Evolutionary conservation across 2,797 vertebrate species (phyloP), one percentile per base, ranked within the genome.

Genomic region (Labroides dimidiatus): DNA sequence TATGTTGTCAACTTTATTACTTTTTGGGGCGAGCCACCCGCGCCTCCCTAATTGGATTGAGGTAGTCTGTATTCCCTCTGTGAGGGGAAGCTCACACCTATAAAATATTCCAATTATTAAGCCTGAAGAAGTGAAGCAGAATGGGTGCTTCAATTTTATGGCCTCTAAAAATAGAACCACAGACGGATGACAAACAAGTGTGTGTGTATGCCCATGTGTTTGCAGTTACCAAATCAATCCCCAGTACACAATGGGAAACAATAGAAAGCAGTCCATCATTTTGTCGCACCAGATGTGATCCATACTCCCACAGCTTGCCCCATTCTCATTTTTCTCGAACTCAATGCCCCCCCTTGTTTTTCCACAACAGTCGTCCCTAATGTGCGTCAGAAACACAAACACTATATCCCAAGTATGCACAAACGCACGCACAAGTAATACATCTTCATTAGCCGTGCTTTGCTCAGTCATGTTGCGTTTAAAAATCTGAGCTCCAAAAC

Each of bases 1-100:
- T 85, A 80, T 70, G 79, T 79, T 82, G 74, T 86, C 79, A 77
- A 78, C 86, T 84, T 89, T 86, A 87, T 89, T 87, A 87, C 64
- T 85, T 89, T 88, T 79, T 77, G 49, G 60, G 59, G 48, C 4
- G 66, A 61, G 61, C 69, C 78, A 45, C 52, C 20, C 20, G 17
- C 62, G 47, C 73, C 73, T 33, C 48, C 58, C 82, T 89, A 86
- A 88, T 87, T 86, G 82, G 84, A 91, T 88, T 66, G 69, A 50
- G 74, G 57, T 78, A 15, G 68, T 75, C 60, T 75, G 74, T 71
- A 58, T 87, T 84, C 76, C 78, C 77, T 60, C 52, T 2, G 67
- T 57, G 15, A 60, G 72, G 73, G 21, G 71, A 77, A 53, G 60
- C 65, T 59, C 66, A 49, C 48, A 77, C 69, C 71, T 66, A 62